Evolutionary conservation across 2,888 invertebrate genomes (phyloP), one percentile per base, ranked within the genome.

Genomic region (Malthinus flaveolus): DNA sequence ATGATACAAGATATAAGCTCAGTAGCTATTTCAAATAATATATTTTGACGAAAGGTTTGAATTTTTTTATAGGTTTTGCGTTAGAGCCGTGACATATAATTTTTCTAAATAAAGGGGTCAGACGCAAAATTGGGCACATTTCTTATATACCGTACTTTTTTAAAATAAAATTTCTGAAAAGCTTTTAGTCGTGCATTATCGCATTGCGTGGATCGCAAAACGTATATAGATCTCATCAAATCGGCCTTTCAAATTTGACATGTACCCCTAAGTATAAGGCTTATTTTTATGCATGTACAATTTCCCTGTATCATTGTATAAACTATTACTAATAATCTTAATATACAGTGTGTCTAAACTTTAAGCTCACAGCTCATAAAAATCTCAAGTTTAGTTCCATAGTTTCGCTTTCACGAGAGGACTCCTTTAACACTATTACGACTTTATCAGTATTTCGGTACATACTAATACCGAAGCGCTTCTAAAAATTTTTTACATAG

Each of bases 161-260:
- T 67, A 65, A n/a, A 67, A 69, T 69, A 69, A 65, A 67, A 66
- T 66, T 71, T 68, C 68, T 64, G 66, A 73, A 77, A 76, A 73
- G 76, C 78, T 78, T 78, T 78, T 78, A 78, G 77, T 74, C 68
- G 72, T 68, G 70, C 62, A 66, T 63, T 77, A 78, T 78, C 78
- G 66, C 67, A 49, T 77, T 61, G 78, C 78, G 76, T 78, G 78
- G 65, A 78, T 78, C 78, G 70, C 61, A 60, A 66, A 69, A 68
- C 67, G 69, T 70, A 71, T 23, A 23, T 71, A 75, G 77, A 77
- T 76, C 75, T 70, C 75, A 77, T 78, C 77, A 74, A 73, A 75
- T 73, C 75, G 75, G 76, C 75, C 77, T 78, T 77, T 77, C 75
- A 77, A 77, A 76, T 78, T 78, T 78, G 77, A 78, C 77, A 76